These are phyloP conservation scores for Chionis minor DNA, from an alignment of 2,113 vertebrate species.

Conservation along the genomic window DNA sequence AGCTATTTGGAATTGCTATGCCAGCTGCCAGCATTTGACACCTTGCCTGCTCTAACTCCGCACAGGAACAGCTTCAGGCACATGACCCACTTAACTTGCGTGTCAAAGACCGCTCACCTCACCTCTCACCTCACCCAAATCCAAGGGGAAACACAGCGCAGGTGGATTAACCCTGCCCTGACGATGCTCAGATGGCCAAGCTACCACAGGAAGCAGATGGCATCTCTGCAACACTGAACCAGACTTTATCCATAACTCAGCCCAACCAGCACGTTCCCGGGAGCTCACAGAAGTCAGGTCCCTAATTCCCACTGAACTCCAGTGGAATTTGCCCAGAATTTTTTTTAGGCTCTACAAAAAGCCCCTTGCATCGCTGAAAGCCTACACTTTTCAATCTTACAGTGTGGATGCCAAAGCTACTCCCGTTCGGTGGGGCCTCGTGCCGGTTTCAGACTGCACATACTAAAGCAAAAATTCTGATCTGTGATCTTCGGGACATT, in stretches of 20 bases:
- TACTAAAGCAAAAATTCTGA: background rate
- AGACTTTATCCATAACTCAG: background rate
- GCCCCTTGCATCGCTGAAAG: background rate
- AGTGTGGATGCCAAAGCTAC: background rate
- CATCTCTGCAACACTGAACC: background rate
- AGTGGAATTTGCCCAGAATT: background rate
- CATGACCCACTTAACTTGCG: background rate
- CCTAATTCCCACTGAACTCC: background rate
- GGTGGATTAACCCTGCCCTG: background rate
- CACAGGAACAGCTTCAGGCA: background rate
- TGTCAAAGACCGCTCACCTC: background rate
- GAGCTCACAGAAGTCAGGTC: background rate
- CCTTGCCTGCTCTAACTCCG: background rate
- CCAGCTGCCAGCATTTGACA: conserved; percentile 4
- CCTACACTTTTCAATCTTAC: background rate
- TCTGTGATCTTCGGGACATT: background rate
- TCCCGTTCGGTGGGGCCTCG: background rate
- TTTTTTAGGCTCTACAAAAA: background rate
- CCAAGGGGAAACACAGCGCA: background rate
- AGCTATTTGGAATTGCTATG: background rate
- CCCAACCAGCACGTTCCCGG: background rate
- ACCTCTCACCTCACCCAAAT: background rate
- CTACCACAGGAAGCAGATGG: background rate
- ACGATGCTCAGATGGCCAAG: background rate
- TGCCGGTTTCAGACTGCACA: background rate